phyloP scores from a whole-genome alignment of 2,113 vertebrate genomes.

The Piaya cayana region DNA sequence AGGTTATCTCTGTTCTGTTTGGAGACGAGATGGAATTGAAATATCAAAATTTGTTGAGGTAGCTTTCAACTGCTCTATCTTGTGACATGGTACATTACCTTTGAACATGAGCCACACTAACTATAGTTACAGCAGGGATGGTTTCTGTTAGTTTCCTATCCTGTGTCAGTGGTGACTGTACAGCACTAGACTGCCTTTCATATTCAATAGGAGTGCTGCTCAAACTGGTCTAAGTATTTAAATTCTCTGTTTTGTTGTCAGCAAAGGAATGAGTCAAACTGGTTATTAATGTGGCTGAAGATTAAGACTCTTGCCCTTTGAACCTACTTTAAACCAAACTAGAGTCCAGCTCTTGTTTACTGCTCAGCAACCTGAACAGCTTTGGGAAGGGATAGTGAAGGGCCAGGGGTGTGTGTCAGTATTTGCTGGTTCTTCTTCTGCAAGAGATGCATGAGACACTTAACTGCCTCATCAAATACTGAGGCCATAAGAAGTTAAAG shows the following conservation, averaged over 20 bases:
- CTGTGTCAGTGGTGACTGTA: neutral
- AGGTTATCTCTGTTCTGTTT: neutral
- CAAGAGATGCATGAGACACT: neutral
- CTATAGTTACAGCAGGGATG: accelerated
- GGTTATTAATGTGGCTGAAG: neutral
- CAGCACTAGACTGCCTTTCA: neutral
- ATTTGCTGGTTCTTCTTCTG: neutral
- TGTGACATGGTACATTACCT: accelerated
- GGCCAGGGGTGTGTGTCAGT: neutral
- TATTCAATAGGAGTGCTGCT: neutral
- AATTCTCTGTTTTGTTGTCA: neutral
- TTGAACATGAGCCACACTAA: neutral
- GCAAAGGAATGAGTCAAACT: neutral
- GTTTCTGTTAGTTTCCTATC: neutral
- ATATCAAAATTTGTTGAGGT: too few relatives aligned
- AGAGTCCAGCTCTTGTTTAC: neutral
- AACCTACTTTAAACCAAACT: neutral
- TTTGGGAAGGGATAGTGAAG: neutral
- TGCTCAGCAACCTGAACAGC: neutral
- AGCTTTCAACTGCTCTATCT: neutral
- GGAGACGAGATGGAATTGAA: neutral
- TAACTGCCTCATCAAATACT: neutral
- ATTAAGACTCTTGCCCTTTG: neutral
- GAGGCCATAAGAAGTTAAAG: neutral
- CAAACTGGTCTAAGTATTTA: neutral